Conservation (phyloP, 2,113 vertebrate species). For the Gnathochromis pfefferi region DNA sequence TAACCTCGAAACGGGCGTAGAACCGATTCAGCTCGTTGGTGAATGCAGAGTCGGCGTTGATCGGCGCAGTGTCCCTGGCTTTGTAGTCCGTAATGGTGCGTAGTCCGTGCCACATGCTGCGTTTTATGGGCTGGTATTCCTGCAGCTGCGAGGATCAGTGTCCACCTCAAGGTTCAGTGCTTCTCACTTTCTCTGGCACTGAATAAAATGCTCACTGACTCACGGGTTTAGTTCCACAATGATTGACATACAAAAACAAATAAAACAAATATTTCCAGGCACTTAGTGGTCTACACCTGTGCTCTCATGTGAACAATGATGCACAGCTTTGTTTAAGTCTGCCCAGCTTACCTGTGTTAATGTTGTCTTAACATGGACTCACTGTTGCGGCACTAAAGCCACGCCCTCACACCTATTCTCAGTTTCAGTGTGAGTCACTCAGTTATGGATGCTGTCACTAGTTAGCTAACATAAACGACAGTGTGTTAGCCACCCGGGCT, state of each 20-base stretch:
- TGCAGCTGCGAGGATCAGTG: not conserved
- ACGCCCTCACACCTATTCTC: not conserved
- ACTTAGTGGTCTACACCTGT: fast-evolving
- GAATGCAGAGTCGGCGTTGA: too few relatives aligned
- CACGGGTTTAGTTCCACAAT: fast-evolving
- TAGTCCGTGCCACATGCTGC: too few relatives aligned
- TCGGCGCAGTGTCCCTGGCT: too few relatives aligned
- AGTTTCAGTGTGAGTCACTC: not conserved
- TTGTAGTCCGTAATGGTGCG: too few relatives aligned
- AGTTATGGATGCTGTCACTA: not conserved
- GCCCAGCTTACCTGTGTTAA: not conserved
- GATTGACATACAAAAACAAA: not conserved
- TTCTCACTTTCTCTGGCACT: not conserved
- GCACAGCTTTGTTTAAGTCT: not conserved
- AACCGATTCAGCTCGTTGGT: too few relatives aligned
- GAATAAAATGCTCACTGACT: not conserved
- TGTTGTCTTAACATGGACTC: not conserved
- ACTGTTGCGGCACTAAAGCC: not conserved
- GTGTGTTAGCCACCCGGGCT: not conserved
- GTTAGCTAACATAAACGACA: not conserved
- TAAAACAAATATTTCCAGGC: not conserved
- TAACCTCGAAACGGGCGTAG: too few relatives aligned
- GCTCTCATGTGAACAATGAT: not conserved
- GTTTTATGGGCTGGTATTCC: not conserved
- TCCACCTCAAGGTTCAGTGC: not conserved